A percentile compares a stretch with the other conserved stretches of the same genome.
These are phyloP conservation scores for Melanerpes formicivorus DNA, from an alignment of 2,113 vertebrate genomes.

Conservation along the genomic window DNA sequence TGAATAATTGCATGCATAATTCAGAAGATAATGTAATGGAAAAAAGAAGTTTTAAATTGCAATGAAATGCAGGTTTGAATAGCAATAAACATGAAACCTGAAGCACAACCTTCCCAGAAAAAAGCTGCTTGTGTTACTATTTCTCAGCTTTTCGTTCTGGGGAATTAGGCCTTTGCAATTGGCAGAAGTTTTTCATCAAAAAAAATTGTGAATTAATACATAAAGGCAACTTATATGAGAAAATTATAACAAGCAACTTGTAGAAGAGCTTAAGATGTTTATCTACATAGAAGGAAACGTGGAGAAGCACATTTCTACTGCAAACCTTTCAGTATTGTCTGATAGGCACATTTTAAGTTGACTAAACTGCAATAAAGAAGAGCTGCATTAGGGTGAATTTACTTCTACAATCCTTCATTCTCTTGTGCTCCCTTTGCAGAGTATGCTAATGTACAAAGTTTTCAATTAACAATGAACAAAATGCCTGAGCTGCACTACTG, in stretches of 20 bases:
- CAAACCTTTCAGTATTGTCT: background rate
- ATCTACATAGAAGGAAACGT: background rate
- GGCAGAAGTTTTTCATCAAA: background rate
- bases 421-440: background rate
- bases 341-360: background rate
- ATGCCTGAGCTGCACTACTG: background rate
- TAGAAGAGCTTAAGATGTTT: background rate
- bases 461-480: conserved; percentile 40
- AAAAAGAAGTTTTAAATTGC: background rate
- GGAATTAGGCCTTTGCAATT: background rate
- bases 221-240: background rate
- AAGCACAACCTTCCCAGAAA: background rate
- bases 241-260: background rate
- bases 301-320: background rate
- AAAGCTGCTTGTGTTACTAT: background rate
- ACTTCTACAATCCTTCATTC: background rate
- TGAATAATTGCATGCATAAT: background rate
- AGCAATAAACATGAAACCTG: background rate
- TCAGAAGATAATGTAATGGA: background rate
- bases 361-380: background rate
- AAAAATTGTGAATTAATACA: background rate
- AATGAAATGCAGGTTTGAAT: background rate
- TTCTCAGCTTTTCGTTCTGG: background rate
- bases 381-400: background rate
- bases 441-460: background rate